A percentile compares a stretch with the other conserved stretches of the same genome.
Evolutionary conservation across 2,797 vertebrate genomes (phyloP).

Genomic region (Macropus fuliginosus): DNA sequence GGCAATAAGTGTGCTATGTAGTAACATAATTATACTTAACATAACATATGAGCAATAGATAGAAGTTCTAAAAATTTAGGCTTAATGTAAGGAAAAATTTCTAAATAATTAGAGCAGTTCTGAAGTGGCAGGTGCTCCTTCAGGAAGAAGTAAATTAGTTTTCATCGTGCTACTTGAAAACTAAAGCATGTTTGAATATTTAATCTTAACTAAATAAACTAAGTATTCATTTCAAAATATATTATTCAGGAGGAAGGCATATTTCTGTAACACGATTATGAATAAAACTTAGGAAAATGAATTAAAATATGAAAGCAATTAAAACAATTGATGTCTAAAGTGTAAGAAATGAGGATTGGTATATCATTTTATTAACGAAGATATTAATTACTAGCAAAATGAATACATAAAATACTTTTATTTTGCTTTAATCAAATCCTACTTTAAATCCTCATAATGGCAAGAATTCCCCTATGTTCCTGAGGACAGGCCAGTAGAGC

Average conservation of each 20-base stretch:
- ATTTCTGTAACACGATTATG: neutral
- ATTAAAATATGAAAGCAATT: neutral
- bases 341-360: neutral
- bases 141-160: neutral
- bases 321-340: neutral
- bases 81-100: neutral
- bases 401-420: neutral
- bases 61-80: neutral
- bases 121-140: neutral
- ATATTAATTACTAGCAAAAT: neutral
- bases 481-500: neutral
- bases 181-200: neutral
- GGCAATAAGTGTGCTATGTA: neutral
- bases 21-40: neutral
- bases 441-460: neutral
- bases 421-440: neutral
- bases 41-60: neutral
- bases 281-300: neutral
- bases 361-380: neutral
- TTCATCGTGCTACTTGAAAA: neutral
- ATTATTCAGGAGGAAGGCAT: neutral
- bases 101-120: neutral
- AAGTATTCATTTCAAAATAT: neutral
- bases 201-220: neutral
- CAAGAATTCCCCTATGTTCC: neutral